These are phyloP conservation scores for Scaptomyza tumidula DNA, from an alignment of 2,888 invertebrate genomes.

Conservation along the genomic window DNA sequence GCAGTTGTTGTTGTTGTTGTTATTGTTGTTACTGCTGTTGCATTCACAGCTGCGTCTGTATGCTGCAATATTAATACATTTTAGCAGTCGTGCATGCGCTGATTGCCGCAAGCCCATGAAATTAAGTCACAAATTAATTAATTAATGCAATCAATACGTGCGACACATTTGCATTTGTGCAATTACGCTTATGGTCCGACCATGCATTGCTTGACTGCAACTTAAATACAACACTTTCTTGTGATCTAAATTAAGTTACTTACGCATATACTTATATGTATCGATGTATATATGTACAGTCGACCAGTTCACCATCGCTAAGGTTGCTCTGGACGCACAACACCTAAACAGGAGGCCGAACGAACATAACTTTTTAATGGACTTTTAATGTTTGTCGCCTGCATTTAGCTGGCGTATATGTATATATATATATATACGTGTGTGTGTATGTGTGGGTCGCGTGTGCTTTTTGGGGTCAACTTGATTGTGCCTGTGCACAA, in stretches of 20 bases:
- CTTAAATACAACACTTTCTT: constrained; percentile 60
- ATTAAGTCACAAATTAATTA: constrained; percentile 81
- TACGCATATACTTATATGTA: neutral
- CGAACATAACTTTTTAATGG: constrained; percentile 79
- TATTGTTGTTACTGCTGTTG: constrained; percentile 29
- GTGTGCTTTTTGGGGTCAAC: constrained; percentile 69
- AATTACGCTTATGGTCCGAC: constrained; percentile 70
- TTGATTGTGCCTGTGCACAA: constrained; percentile 55
- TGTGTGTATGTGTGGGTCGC: constrained; percentile 36
- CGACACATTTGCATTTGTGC: constrained; percentile 78
- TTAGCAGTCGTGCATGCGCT: constrained; percentile 77
- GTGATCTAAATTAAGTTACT: constrained; percentile 62
- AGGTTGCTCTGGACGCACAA: constrained; percentile 35
- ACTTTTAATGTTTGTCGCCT: constrained; percentile 80
- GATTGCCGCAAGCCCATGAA: constrained; percentile 81
- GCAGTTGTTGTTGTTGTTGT: constrained; percentile 17
- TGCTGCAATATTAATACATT: constrained; percentile 78
- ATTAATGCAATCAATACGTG: constrained; percentile 82
- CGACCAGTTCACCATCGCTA: constrained; percentile 2
- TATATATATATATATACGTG: constrained; percentile 15
- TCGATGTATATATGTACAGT: constrained; percentile 9
- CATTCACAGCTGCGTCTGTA: constrained; percentile 40
- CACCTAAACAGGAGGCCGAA: constrained; percentile 63
- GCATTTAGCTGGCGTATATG: constrained; percentile 29
- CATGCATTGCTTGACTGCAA: constrained; percentile 39